Percentiles rank a stretch among this genome's conserved stretches.
phyloP scores from a whole-genome alignment of 2,797 vertebrate genomes.

The Mus caroli region DNA sequence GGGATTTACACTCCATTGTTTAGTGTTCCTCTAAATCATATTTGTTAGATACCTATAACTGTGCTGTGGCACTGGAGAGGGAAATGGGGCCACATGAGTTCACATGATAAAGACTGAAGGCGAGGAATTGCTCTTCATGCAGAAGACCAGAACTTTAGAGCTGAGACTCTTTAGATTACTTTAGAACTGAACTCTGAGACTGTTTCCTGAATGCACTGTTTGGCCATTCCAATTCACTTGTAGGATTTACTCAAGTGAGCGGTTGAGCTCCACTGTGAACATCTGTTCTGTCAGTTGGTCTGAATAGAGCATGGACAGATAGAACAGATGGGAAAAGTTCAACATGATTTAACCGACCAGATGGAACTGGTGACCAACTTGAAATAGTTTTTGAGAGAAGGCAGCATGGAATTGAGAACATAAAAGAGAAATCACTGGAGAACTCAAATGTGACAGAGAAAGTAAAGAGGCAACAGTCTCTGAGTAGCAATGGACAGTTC shows the following conservation, averaged over 20 bases:
- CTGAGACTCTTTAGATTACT: background rate
- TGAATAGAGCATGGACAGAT: background rate
- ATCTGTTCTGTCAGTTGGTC: background rate
- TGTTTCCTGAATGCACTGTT: background rate
- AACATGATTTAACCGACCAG: conserved; percentile 54
- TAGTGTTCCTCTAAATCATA: background rate
- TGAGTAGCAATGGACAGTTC: conserved; percentile 8
- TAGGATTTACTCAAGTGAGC: background rate
- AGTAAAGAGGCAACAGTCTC: background rate
- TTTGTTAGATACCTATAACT: background rate
- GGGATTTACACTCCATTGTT: background rate
- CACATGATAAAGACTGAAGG: background rate
- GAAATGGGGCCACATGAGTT: background rate
- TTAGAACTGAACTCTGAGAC: background rate
- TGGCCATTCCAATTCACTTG: background rate
- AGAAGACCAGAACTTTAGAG: conserved; percentile 37
- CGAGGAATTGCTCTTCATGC: background rate
- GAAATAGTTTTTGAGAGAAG: conserved; percentile 50
- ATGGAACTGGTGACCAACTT: conserved; percentile 50
- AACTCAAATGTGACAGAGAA: conserved; percentile 6
- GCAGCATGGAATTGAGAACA: conserved; percentile 10
- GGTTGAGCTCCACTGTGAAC: background rate
- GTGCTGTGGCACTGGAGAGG: background rate
- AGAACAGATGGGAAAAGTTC: conserved; percentile 57
- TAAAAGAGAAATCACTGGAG: conserved; percentile 26